Evolutionary conservation across 2,888 invertebrate genomes (phyloP), one percentile per base, ranked within the genome.

Genomic region (Choristoneura rosaceana): DNA sequence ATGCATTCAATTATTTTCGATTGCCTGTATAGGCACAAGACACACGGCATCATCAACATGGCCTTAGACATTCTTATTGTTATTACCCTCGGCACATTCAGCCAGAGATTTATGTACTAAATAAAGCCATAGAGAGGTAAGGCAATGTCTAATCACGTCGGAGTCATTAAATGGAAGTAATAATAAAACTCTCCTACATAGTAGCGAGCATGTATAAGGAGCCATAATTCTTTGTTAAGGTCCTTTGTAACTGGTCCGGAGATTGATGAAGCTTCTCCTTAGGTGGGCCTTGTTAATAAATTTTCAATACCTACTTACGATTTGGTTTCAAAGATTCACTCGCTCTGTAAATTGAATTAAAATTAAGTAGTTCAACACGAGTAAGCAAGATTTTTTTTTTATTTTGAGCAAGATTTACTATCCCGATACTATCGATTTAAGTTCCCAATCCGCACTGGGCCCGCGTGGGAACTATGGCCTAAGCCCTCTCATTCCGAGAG

Each of bases 101-200:
- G 43, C 77, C 47, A 78, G 85, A 90, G 88, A 90, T 91, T 88
- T 90, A 91, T 90, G 88, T 87, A 87, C 86, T 89, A 90, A 87
- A 87, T 89, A 90, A 89, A 91, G 86, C 86, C 86, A 87, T 88
- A 84, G 83, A 85, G 82, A 78, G 79, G 83, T 85, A 83, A 89
- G 85, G 86, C 84, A 87, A 85, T 90, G 89, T 91, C 92, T 93
- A 93, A 94, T 92, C 92, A 93, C 86, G 84, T 76, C 73, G 79
- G 78, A 84, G 87, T 87, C 91, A 91, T 93, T 92, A 93, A 93
- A 92, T 89, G 92, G 86, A 89, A 90, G 92, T 86, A 89, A 90
- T 93, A 92, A 73, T 64, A 64, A 73, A 71, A 92, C 87, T 90
- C 88, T 84, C 78, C 86, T 87, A 94, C 93, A 92, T 93, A 93